Evolutionary conservation across 2,888 invertebrate species (phyloP).

Genomic region (Drosophila planitibia): DNA sequence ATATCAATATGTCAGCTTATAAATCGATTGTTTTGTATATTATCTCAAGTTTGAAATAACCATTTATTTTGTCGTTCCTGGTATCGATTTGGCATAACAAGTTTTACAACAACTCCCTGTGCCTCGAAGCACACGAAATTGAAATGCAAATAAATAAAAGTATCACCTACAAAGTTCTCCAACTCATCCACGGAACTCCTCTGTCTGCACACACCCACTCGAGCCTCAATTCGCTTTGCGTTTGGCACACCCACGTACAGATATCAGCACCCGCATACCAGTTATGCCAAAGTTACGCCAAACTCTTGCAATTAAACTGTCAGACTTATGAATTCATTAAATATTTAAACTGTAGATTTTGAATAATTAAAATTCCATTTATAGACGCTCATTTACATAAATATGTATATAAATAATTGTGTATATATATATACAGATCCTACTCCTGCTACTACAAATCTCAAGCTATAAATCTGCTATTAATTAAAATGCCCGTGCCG

Average conservation of each 20-base stretch:
- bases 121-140: constrained; percentile 32
- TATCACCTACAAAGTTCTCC: constrained; percentile 34
- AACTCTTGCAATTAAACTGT: constrained; percentile 81
- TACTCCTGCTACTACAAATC: constrained; percentile 36
- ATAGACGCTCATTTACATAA: constrained; percentile 18
- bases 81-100: constrained; percentile 16
- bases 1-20: background rate
- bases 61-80: constrained; percentile 1
- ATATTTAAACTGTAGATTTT: constrained; percentile 80
- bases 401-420: background rate
- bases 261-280: background rate
- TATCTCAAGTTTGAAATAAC: background rate
- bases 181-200: background rate
- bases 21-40: background rate
- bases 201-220: constrained; percentile 3
- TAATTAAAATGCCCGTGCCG: constrained; percentile 65
- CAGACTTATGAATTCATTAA: constrained; percentile 82
- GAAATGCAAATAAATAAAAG: constrained; percentile 61
- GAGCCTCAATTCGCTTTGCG: constrained; percentile 5
- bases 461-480: constrained; percentile 78
- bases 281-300: constrained; percentile 62
- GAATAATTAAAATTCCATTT: constrained; percentile 82
- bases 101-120: background rate
- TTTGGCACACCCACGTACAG: constrained; percentile 11
- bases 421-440: constrained; percentile 8